Conservation (phyloP, 2,797 vertebrate genomes). For the Coreius guichenoti region DNA sequence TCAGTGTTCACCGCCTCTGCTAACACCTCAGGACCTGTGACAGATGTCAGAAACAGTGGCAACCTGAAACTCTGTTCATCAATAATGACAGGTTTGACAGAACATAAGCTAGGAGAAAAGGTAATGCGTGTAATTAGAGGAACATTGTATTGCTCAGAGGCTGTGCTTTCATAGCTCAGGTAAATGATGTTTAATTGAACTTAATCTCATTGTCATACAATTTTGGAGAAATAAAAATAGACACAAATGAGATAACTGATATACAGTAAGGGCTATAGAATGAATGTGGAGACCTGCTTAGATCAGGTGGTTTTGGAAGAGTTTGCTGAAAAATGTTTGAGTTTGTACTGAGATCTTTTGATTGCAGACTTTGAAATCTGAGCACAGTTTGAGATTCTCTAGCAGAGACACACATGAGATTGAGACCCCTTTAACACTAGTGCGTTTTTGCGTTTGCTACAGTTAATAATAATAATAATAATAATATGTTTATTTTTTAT, state of each 20-base stretch:
- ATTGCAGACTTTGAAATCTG: not conserved
- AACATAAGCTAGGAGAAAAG: constrained; percentile 33
- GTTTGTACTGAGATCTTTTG: not conserved
- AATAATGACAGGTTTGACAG: constrained; percentile 42
- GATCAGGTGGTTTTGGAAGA: not conserved
- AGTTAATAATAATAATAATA: too few relatives aligned
- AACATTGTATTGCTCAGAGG: not conserved
- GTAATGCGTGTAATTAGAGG: not conserved
- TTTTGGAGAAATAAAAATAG: not conserved
- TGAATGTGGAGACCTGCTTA: not conserved
- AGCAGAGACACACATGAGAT: not conserved
- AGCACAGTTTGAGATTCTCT: not conserved
- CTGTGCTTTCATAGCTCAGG: not conserved
- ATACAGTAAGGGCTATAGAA: not conserved
- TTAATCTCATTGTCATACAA: not conserved
- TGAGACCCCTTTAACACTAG: too few relatives aligned
- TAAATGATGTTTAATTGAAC: not conserved
- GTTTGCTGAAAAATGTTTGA: not conserved
- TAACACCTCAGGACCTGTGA: constrained; percentile 32
- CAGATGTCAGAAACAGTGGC: constrained; percentile 30
- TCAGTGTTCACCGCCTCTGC: constrained; percentile 70
- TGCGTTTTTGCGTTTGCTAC: too few relatives aligned
- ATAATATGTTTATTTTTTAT: too few relatives aligned
- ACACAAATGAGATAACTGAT: not conserved
- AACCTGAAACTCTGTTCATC: constrained; percentile 32